Evolutionary conservation across 2,888 invertebrate species (phyloP), one percentile per base, ranked within the genome.

Genomic region (Troides helena): DNA sequence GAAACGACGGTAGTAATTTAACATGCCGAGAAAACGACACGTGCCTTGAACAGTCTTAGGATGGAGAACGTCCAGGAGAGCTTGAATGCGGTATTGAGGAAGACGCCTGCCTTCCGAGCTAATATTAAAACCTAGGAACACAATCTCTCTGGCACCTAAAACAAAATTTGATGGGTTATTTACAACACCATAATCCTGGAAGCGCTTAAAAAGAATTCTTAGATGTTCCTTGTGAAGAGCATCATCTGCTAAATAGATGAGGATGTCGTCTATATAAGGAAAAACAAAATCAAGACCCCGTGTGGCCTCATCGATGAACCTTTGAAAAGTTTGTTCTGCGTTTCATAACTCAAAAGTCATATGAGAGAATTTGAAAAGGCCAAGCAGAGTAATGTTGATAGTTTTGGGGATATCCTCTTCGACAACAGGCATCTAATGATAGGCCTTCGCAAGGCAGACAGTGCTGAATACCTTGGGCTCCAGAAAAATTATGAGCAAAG

Each of bases 41-140:
- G 85, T 72, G 1, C 79, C 72, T 60, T 78, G n/a, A 56, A 80
- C 78, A 3, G 79, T 65, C 14, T 64, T 63, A 1, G 72, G 67
- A 0, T 80, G 69, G 1, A 59, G 66, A 30, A 62, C 62, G 2
- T 43, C 30, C 10, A 6, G 25, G 4, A 70, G 21, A 14, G 66
- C 70, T 36, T 66, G 5, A 1, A 70, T 21, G 4, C 56, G 61
- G 1, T 36, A n/a, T 2, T 8, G 18, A 7, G 30, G 50, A 14
- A 66, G 70, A 6, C 23, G 50, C 8, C 21, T 66, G 17, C 70
- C 70, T 14, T 46, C 46, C 17, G 23, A 17, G 10, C 25, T 39
- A 12, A 70, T 60, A 17, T 12, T 36, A 23, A 62, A 66, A 1
- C 70, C 66, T 0, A 70, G 25, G 25, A 66, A 70, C 6, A 30